These are phyloP conservation scores for Himalopsyche tibetana DNA, from an alignment of 2,888 invertebrate species.

Conservation along the genomic window DNA sequence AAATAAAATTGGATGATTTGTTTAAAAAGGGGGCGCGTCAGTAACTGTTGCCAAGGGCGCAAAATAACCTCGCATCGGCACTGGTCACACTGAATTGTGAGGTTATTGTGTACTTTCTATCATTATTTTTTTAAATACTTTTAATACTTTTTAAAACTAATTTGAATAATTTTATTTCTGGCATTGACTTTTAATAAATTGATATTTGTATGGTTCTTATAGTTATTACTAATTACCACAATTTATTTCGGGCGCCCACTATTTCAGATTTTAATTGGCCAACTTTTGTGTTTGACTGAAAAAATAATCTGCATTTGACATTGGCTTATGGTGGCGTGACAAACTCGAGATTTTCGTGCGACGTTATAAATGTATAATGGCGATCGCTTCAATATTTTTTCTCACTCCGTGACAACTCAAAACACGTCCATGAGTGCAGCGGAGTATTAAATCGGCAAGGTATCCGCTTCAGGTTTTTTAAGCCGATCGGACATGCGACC, in stretches of 20 bases:
- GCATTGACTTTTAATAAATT: neutral
- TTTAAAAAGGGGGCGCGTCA: too few species aligned
- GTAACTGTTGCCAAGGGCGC: too few species aligned
- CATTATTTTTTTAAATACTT: too few species aligned
- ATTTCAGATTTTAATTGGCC: neutral
- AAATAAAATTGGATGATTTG: too few species aligned
- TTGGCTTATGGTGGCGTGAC: slow-evolving; percentile 27
- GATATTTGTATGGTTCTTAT: neutral
- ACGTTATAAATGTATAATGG: slow-evolving; percentile 3
- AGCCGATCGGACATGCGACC: slow-evolving; percentile 24
- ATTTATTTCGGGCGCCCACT: neutral
- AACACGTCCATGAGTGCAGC: slow-evolving; percentile 31
- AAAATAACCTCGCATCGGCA: too few species aligned
- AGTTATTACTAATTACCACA: neutral
- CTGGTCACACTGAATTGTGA: too few species aligned
- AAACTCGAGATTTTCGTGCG: neutral
- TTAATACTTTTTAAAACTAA: too few species aligned
- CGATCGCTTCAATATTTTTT: slow-evolving; percentile 31
- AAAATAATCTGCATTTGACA: slow-evolving; percentile 32
- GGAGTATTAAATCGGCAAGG: slow-evolving; percentile 35
- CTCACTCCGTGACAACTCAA: neutral
- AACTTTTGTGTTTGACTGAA: neutral
- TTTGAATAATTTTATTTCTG: too few species aligned
- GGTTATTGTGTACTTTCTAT: too few species aligned
- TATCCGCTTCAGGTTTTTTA: slow-evolving; percentile 17